These are phyloP conservation scores for Harmothoe impar DNA, from an alignment of 2,888 invertebrate species.

Conservation along the genomic window DNA sequence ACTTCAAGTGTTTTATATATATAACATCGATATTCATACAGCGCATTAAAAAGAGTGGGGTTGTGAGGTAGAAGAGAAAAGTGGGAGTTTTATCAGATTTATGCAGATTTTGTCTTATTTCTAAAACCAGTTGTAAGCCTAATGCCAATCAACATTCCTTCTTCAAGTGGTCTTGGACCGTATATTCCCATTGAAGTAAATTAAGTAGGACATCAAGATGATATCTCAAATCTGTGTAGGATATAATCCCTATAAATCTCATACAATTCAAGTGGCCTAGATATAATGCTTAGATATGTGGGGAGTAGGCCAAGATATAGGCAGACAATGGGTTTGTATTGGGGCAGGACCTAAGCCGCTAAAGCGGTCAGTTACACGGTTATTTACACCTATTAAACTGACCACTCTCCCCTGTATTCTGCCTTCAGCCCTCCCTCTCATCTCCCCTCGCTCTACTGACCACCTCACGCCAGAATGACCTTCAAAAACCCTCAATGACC, in stretches of 20 bases:
- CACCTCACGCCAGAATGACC: constrained; percentile 16
- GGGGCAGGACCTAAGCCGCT: background rate
- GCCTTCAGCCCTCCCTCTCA: constrained; percentile 1
- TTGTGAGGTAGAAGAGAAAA: too few species aligned
- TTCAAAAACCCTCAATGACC: background rate
- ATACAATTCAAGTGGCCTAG: background rate
- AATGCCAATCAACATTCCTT: too few species aligned
- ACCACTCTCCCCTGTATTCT: constrained; percentile 9
- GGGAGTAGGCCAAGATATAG: background rate
- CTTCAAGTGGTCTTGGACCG: too few species aligned
- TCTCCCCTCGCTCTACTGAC: background rate
- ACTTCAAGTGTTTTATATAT: too few species aligned
- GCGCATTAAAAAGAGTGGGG: too few species aligned
- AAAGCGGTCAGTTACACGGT: constrained; percentile 25
- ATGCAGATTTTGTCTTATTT: too few species aligned
- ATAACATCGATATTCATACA: too few species aligned
- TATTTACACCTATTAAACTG: constrained; percentile 12
- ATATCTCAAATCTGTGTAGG: background rate
- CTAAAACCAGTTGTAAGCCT: too few species aligned
- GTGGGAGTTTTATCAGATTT: too few species aligned
- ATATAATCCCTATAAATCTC: background rate
- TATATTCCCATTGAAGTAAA: too few species aligned
- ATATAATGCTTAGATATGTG: background rate
- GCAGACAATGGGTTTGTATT: too few species aligned
- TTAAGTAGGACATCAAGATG: too few species aligned